Conservation (phyloP, 2,888 invertebrate species). For the Drosophila nigritarsus region DNA sequence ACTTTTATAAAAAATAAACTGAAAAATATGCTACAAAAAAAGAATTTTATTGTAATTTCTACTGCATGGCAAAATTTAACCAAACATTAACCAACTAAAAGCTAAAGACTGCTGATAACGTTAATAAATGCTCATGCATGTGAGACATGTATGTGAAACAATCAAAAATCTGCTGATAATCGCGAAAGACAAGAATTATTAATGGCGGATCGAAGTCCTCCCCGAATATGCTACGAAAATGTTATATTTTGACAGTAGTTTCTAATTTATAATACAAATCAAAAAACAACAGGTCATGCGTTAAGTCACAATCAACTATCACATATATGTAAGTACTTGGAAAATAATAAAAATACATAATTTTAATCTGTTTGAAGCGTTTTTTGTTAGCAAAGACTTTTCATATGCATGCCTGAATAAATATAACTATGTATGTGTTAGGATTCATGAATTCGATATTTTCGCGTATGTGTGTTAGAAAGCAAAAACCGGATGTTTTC, state of each 20-base stretch:
- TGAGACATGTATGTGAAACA: conserved; percentile 9
- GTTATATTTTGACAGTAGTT: conserved; percentile 11
- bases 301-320: conserved; percentile 5
- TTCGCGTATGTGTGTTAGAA: background rate
- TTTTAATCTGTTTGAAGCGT: background rate
- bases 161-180: conserved; percentile 18
- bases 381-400: background rate
- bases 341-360: background rate
- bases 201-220: conserved; percentile 31
- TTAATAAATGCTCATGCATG: background rate
- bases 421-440: background rate
- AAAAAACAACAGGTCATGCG: conserved; percentile 10
- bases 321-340: background rate
- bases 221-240: background rate
- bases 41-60: background rate
- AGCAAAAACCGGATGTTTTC: background rate
- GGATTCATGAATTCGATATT: background rate
- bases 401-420: background rate
- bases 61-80: background rate
- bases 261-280: conserved; percentile 7
- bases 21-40: background rate
- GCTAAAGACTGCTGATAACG: background rate
- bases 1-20: background rate
- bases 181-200: conserved; percentile 34
- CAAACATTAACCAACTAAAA: background rate